Evolutionary conservation across 2,888 invertebrate species (phyloP), one percentile per base, ranked within the genome.

Genomic region (Augiades crinisus): DNA sequence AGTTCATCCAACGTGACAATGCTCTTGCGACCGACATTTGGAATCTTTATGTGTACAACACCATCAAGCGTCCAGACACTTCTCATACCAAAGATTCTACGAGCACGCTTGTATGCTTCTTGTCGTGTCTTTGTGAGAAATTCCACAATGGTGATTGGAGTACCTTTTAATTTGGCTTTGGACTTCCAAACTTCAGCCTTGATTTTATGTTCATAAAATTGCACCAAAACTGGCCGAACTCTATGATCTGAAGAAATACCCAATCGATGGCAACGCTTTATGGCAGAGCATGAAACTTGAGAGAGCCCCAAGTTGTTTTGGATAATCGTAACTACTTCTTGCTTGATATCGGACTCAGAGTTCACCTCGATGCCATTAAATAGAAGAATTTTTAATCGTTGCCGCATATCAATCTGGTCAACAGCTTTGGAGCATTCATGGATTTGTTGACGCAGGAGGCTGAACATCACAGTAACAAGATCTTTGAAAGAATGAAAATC

Each of bases 211-310:
- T 21, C 12, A 2, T 5, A 12, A 6, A 37, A 37, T 10, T 37
- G 37, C 3, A 21, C 37, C 1, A 37, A 12, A n/a, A 37, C 21
- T 1, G 19, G 19, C 10, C 37, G 7, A 37, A n/a, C 10, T 2
- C 21, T n/a, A 21, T 10, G n/a, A 8, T 37, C 37, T 4, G n/a
- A 10, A 1, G 19, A 10, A 10, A 12, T 10, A 2, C 37, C 37
- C n/a, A 37, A 21, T 10, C 37, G n/a, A 37, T 37, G 37, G 12
- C 37, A 37, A 2, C 37, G 19, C 16, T 37, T 37, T 7, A 37
- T 5, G 1, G 19, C n/a, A 10, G 37, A 37, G 3, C 4, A 5
- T 2, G n/a, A 21, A n/a, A 37, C 4, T 10, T 37, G 19, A 1
- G 8, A 3, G 5, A 37, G 5, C 1, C 37, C 37, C 37, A 37